Evolutionary conservation across 2,888 invertebrate genomes (phyloP), one percentile per base, ranked within the genome.

Genomic region (Yponomeuta malinellus): DNA sequence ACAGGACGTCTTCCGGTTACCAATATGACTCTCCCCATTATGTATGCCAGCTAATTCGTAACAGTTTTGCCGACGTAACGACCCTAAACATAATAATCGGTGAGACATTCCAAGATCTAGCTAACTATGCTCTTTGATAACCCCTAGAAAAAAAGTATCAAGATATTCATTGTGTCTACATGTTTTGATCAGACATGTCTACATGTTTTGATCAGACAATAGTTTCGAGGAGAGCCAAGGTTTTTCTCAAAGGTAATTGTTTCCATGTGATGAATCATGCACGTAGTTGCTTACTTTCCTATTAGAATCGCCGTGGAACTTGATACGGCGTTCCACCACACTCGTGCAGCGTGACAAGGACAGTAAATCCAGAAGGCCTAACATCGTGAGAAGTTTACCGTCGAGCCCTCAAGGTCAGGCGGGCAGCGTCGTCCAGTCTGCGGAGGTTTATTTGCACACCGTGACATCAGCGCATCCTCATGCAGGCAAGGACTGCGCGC

Each of bases 401-500:
- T 74, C 73, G 73, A 65, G 59, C 76, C 74, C 15, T 77, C 88
- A 90, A 89, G 89, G 90, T 85, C 87, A 81, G 75, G 75, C 78
- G 80, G 78, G 72, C 79, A 82, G 87, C 90, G 90, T 85, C 90
- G 84, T 79, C 83, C 85, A 86, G 90, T 90, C 91, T 90, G 80
- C 85, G 77, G 80, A 79, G 78, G 81, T 83, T 82, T 83, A 84
- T 84, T 83, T 82, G 84, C 85, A 81, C 78, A 79, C 82, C 81
- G 83, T 83, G 83, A 83, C 83, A 85, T 84, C 87, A 83, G 79
- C 81, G 81, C 82, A 86, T 89, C 86, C 88, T 85, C 86, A 86
- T 85, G 84, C 86, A 79, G 78, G 77, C 78, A 78, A 81, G 86
- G 84, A 84, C 79, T 77, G 74, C 78, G 79, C 78, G 78, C 83